A percentile compares a stretch with the other conserved stretches of the same genome.
These are phyloP conservation scores for Heliothis peltigera DNA, from an alignment of 2,888 invertebrate species.

Conservation along the genomic window DNA sequence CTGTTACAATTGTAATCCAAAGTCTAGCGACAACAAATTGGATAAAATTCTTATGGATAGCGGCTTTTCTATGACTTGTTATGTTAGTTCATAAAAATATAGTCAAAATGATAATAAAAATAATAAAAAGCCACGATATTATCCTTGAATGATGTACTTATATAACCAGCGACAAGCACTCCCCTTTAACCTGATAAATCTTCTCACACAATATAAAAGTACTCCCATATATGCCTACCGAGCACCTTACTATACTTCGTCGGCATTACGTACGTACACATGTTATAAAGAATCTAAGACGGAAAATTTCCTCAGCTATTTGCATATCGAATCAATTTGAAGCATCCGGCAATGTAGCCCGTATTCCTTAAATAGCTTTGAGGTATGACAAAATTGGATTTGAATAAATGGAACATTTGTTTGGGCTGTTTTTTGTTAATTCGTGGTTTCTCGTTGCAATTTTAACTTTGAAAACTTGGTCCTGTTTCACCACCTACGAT, in stretches of 20 bases:
- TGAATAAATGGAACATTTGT: constrained; percentile 41
- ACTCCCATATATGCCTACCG: constrained; percentile 1
- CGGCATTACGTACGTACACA: constrained; percentile 17
- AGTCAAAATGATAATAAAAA: too few species aligned
- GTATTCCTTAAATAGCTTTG: constrained; percentile 46
- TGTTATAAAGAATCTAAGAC: constrained; percentile 35
- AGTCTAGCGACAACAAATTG: too few species aligned
- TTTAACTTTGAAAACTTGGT: too few species aligned
- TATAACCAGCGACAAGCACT: too few species aligned
- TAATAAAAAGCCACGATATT: too few species aligned
- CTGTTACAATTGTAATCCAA: too few species aligned
- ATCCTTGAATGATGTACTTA: too few species aligned
- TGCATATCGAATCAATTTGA: constrained; percentile 60
- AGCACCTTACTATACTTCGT: constrained; percentile 4
- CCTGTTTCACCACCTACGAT: too few species aligned
- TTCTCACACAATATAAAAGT: not conserved
- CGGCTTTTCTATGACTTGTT: too few species aligned
- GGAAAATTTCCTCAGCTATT: constrained; percentile 42
- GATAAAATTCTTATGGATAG: too few species aligned
- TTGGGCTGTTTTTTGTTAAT: constrained; percentile 42
- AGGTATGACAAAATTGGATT: constrained; percentile 49
- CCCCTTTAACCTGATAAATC: not conserved
- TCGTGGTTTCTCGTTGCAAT: too few species aligned
- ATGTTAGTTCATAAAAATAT: too few species aligned
- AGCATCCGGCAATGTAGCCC: constrained; percentile 26